Evolutionary conservation across 2,888 invertebrate species (phyloP).

Genomic region (Calliphora vomitoria): DNA sequence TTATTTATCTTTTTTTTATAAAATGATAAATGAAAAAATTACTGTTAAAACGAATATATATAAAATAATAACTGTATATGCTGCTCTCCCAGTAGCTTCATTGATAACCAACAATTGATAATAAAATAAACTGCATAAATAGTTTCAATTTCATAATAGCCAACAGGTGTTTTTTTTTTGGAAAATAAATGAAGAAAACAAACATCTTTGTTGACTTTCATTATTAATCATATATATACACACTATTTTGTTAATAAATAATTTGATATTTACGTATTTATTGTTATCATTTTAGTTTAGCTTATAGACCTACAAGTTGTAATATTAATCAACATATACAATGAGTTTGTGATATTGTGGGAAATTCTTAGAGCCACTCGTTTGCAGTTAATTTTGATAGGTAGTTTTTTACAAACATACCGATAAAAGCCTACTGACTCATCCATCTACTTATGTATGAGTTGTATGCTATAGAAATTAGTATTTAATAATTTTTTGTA

Average conservation of each 20-base stretch:
- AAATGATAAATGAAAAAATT: constrained; percentile 9
- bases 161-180: constrained; percentile 77
- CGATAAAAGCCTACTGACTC: constrained; percentile 1
- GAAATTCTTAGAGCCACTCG: not conserved
- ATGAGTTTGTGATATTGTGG: not conserved
- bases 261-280: not conserved
- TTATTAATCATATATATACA: not conserved
- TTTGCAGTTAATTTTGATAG: not conserved
- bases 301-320: not conserved
- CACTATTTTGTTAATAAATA: not conserved
- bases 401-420: not conserved
- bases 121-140: constrained; percentile 11
- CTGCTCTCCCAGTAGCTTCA: constrained; percentile 55
- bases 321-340: not conserved
- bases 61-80: constrained; percentile 18
- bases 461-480: not conserved
- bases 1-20: not conserved
- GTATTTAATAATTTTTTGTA: not conserved
- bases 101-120: constrained; percentile 67
- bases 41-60: constrained; percentile 39
- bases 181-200: constrained; percentile 74
- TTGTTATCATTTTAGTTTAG: not conserved
- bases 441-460: not conserved
- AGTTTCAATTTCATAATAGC: constrained; percentile 65
- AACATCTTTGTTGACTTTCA: constrained; percentile 21